A percentile compares a stretch with the other conserved stretches of the same genome.
These are phyloP conservation scores for Drosophila kuntzei DNA, from an alignment of 2,888 invertebrate genomes.

Conservation along the genomic window DNA sequence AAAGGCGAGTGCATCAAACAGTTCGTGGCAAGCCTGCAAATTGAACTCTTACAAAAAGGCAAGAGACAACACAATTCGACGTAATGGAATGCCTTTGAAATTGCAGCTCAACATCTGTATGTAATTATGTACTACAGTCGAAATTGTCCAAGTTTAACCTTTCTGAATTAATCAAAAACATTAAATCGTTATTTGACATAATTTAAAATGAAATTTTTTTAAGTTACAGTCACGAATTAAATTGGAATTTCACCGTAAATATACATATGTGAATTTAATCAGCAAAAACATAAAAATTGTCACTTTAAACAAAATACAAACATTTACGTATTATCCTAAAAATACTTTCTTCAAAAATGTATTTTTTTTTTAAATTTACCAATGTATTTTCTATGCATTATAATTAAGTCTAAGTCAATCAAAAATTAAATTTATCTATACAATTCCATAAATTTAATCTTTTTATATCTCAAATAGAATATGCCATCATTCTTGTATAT, in stretches of 20 bases:
- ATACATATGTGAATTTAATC: neutral
- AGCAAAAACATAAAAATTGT: too few relatives aligned
- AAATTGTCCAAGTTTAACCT: conserved; percentile 4
- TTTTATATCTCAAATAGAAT: too few relatives aligned
- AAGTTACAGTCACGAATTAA: neutral
- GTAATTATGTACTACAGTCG: conserved; percentile 2
- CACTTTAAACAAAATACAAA: too few relatives aligned
- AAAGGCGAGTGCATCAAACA: conserved; percentile 31
- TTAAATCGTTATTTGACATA: neutral
- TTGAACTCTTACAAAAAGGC: conserved; percentile 5
- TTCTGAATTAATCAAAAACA: neutral
- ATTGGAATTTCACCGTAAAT: neutral
- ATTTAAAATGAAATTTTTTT: conserved; percentile 2
- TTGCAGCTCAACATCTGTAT: neutral
- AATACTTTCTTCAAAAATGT: neutral
- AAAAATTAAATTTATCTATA: too few relatives aligned
- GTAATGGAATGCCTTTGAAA: conserved; percentile 28
- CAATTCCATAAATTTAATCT: too few relatives aligned
- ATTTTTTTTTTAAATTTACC: neutral
- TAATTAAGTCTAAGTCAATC: too few relatives aligned
- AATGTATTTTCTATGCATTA: too few relatives aligned
- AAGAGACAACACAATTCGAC: conserved; percentile 1
- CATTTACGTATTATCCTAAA: neutral
- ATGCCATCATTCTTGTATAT: too few relatives aligned
- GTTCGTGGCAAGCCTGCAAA: neutral